Evolutionary conservation across 2,113 vertebrate species (phyloP).

Genomic region (Hemichromis elongatus): DNA sequence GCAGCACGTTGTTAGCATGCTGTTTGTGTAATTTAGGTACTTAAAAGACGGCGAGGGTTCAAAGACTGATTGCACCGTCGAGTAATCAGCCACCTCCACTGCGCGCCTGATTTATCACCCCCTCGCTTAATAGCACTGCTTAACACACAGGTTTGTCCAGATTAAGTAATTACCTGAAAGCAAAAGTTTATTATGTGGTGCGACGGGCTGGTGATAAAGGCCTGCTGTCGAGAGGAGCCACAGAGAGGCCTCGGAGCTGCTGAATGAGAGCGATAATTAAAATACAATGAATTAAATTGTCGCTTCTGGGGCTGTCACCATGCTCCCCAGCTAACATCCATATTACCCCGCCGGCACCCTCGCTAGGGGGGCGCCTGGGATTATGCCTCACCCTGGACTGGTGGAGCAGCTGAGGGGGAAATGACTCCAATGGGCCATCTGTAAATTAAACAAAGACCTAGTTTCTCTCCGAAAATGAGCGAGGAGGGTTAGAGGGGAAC

Average conservation of each 20-base stretch:
- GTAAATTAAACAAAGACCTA: conserved; percentile 58
- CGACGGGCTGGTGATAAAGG: conserved; percentile 79
- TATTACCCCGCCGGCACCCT: conserved; percentile 65
- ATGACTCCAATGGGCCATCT: conserved; percentile 37
- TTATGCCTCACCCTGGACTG: conserved; percentile 16
- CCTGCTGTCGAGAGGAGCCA: conserved; percentile 54
- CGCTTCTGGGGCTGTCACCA: conserved; percentile 54
- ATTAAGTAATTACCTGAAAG: conserved; percentile 98
- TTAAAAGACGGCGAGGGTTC: conserved; percentile 78
- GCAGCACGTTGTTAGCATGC: conserved; percentile 79
- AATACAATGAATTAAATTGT: conserved; percentile 71
- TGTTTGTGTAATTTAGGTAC: conserved; percentile 83
- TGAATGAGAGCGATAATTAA: conserved; percentile 73
- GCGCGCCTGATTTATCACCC: conserved; percentile 85
- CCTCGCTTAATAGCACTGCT: conserved; percentile 87
- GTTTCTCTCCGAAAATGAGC: conserved; percentile 32
- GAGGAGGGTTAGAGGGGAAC: not conserved
- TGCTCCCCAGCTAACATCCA: conserved; percentile 65
- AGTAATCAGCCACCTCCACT: conserved; percentile 80
- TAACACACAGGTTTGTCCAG: conserved; percentile 95
- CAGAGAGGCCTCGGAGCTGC: conserved; percentile 5
- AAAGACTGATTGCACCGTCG: conserved; percentile 80
- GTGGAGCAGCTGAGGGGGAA: conserved; percentile 10
- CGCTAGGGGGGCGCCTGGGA: conserved; percentile 59
- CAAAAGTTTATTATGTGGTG: conserved; percentile 91